Conservation (phyloP, 1,140 invertebrate genomes). For the Halyomorpha halys region DNA sequence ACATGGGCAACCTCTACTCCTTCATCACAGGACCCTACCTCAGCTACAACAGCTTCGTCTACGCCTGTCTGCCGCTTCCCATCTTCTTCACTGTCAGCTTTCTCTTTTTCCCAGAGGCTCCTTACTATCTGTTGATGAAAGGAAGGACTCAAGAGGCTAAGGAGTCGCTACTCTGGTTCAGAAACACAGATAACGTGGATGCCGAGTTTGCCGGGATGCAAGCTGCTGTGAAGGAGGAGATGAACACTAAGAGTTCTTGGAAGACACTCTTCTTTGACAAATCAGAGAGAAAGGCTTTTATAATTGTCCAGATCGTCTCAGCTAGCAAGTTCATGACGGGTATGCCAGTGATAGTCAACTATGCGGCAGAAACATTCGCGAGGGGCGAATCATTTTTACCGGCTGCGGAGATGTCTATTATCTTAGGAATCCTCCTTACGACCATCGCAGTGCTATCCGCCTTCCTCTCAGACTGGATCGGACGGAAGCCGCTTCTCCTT, state of each 20-base stretch:
- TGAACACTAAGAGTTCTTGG: slow-evolving; percentile 21
- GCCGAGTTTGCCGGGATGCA: slow-evolving; percentile 8
- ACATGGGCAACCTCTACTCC: slow-evolving; percentile 63
- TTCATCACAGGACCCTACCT: slow-evolving; percentile 66
- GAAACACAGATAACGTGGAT: neutral
- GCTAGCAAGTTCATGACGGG: slow-evolving; percentile 30
- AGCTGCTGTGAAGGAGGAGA: neutral
- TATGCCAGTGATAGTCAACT: slow-evolving; percentile 30
- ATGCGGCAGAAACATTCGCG: slow-evolving; percentile 29
- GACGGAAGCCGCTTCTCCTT: slow-evolving; percentile 36
- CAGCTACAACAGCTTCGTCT: slow-evolving; percentile 53
- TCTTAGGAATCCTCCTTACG: slow-evolving; percentile 33
- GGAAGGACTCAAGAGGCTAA: slow-evolving; percentile 6
- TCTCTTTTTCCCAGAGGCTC: slow-evolving; percentile 5
- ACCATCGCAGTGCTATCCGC: slow-evolving; percentile 38
- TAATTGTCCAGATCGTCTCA: slow-evolving; percentile 31
- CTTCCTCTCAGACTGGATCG: slow-evolving; percentile 39
- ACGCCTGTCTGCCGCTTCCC: slow-evolving; percentile 49
- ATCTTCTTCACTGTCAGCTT: slow-evolving; percentile 1
- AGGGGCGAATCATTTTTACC: slow-evolving; percentile 5
- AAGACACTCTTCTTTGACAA: slow-evolving; percentile 26
- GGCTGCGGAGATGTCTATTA: slow-evolving; percentile 29
- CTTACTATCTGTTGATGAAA: slow-evolving; percentile 13
- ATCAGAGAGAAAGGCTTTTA: slow-evolving; percentile 27
- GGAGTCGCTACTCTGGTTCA: neutral